A percentile compares a stretch with the other conserved stretches of the same genome.
Conservation (phyloP, 2,113 vertebrate genomes). For the Gopherus evgoodei region DNA sequence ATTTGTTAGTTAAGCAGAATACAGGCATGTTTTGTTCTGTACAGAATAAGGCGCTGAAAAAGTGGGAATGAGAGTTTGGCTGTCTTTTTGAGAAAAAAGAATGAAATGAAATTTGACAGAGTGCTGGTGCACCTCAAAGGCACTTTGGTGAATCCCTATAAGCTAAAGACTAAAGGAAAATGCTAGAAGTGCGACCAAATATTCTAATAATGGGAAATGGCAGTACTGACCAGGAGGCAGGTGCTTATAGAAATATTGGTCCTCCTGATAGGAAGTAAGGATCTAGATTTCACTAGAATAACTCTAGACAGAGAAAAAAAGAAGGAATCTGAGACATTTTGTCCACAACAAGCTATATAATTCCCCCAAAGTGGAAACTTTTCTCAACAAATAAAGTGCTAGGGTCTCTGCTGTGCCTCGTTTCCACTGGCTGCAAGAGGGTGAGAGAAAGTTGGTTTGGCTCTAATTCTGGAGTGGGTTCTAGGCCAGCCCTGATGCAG, state of each 20-base stretch:
- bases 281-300: background rate
- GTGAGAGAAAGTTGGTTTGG: background rate
- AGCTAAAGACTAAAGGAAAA: background rate
- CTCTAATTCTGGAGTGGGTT: background rate
- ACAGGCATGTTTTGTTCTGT: background rate
- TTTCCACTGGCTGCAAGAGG: background rate
- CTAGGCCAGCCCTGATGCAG: background rate
- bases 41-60: background rate
- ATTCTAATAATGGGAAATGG: background rate
- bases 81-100: conserved; percentile 12
- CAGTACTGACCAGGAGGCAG: background rate
- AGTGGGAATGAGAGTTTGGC: background rate
- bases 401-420: background rate
- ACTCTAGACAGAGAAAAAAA: background rate
- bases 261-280: background rate
- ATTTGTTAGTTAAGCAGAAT: conserved; percentile 25
- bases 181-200: background rate
- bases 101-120: background rate
- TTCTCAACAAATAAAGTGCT: background rate
- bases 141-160: background rate
- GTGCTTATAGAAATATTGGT: background rate
- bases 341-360: background rate
- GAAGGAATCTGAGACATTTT: background rate
- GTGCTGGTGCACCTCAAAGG: background rate
- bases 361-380: background rate